Evolutionary conservation across 1,140 invertebrate genomes (phyloP), one percentile per base, ranked within the genome.

Genomic region (Asobara japonica): DNA sequence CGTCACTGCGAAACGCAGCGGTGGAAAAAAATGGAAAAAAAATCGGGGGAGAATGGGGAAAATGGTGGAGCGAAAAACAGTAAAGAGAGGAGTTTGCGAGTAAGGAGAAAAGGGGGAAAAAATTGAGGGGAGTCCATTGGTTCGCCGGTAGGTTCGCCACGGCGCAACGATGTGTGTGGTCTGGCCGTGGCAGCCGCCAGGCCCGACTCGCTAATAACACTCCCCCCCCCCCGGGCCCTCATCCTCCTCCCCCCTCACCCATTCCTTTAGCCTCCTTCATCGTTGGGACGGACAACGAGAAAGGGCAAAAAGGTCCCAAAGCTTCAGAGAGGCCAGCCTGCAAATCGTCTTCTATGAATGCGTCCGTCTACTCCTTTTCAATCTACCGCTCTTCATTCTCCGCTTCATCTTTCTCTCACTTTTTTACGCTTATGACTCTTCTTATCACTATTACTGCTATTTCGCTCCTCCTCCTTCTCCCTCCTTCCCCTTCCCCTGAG

Each of bases 161-260:
- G 69, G 74, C 65, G 65, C 74, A 75, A 82, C 82, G 82, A 85
- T 84, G 83, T 85, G 83, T 84, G 83, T 85, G 83, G 83, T 85
- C 83, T 62, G 60, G 62, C 78, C 79, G 78, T 82, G 78, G 75
- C 83, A 84, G 82, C 83, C 83, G 82, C 79, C 82, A 83, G 82
- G 77, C 78, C 77, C 81, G 78, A 80, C 83, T 82, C 80, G 79
- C 83, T 83, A 85, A 84, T 84, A 84, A 83, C 84, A 82, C 79
- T 80, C 80, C 80, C 74, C 70, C 70, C 60, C 71, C 69, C 25
- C 31, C 33, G n/a, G n/a, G n/a, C n/a, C n/a, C n/a, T n/a, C n/a
- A n/a, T 41, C 61, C 62, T 22, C 38, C 67, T 38, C 71, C 61
- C 76, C 68, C 51, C 69, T 66, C 68, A 30, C 62, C 62, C 56